Evolutionary conservation across 2,797 vertebrate genomes (phyloP).

Genomic region (Channa striata): DNA sequence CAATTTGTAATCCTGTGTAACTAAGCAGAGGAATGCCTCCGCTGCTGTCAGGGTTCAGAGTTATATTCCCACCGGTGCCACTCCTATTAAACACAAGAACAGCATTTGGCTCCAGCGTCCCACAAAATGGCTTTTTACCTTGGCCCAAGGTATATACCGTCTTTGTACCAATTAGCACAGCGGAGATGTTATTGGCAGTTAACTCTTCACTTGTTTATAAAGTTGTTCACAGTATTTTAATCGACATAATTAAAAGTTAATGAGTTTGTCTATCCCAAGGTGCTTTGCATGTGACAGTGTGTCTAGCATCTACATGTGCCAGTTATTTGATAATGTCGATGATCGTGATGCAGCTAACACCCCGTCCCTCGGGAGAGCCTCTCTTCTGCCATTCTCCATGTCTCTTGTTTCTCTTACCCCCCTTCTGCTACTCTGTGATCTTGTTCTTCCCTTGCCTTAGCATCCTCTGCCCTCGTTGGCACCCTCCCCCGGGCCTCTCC

Average conservation of each 20-base stretch:
- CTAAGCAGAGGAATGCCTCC: constrained; percentile 43
- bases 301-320: constrained; percentile 8
- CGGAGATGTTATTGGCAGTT: constrained; percentile 20
- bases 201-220: constrained; percentile 10
- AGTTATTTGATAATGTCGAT: constrained; percentile 37
- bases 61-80: constrained; percentile 37
- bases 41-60: constrained; percentile 39
- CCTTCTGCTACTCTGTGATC: constrained; percentile 40
- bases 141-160: neutral
- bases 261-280: constrained; percentile 40
- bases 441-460: constrained; percentile 33
- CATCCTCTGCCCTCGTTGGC: constrained; percentile 12
- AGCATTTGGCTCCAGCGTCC: constrained; percentile 10
- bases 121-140: constrained; percentile 22
- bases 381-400: constrained; percentile 16
- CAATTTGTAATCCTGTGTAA: constrained; percentile 48
- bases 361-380: constrained; percentile 27
- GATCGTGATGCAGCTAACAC: constrained; percentile 35
- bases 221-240: constrained; percentile 31
- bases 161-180: constrained; percentile 1
- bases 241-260: constrained; percentile 44
- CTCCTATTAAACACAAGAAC: constrained; percentile 43
- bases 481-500: constrained; percentile 16
- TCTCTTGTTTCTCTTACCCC: constrained; percentile 31
- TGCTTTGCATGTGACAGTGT: constrained; percentile 2